phyloP scores from a whole-genome alignment of 2,797 vertebrate species.

The Hoplostethus mediterraneus region DNA sequence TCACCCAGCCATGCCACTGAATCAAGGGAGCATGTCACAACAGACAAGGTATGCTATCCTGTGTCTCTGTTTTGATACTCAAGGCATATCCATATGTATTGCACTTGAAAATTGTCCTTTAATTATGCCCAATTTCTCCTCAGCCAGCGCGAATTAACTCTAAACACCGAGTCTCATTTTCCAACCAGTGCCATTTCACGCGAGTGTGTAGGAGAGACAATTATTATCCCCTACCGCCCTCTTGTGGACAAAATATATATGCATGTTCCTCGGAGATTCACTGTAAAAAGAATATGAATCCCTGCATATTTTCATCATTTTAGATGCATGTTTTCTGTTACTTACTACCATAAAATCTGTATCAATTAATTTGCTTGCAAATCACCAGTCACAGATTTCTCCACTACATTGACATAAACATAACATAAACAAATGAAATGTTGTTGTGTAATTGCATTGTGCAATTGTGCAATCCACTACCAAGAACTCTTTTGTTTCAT shows the following conservation, averaged over 20 bases:
- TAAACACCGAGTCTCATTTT: not conserved
- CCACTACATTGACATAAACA: not conserved
- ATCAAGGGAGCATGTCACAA: not conserved
- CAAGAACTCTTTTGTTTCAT: too few relatives aligned
- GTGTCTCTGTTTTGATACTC: not conserved
- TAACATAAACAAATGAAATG: not conserved
- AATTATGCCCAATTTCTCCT: not conserved
- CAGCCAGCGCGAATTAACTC: not conserved
- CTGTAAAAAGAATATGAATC: too few relatives aligned
- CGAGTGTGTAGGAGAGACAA: not conserved
- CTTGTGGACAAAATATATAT: slow-evolving; percentile 50
- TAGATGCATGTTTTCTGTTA: too few relatives aligned
- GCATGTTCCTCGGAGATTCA: too few relatives aligned
- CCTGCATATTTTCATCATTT: too few relatives aligned
- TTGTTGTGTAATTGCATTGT: too few relatives aligned
- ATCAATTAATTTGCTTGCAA: too few relatives aligned
- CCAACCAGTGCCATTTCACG: not conserved
- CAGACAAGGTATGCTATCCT: not conserved
- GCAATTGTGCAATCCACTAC: too few relatives aligned
- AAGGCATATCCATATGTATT: not conserved
- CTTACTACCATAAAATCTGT: too few relatives aligned
- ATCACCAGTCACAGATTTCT: not conserved
- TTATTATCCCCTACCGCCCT: slow-evolving; percentile 54
- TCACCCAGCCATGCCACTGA: not conserved
- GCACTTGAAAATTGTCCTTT: not conserved